Evolutionary conservation across 2,888 invertebrate genomes (phyloP).

Genomic region (Rapana venosa): DNA sequence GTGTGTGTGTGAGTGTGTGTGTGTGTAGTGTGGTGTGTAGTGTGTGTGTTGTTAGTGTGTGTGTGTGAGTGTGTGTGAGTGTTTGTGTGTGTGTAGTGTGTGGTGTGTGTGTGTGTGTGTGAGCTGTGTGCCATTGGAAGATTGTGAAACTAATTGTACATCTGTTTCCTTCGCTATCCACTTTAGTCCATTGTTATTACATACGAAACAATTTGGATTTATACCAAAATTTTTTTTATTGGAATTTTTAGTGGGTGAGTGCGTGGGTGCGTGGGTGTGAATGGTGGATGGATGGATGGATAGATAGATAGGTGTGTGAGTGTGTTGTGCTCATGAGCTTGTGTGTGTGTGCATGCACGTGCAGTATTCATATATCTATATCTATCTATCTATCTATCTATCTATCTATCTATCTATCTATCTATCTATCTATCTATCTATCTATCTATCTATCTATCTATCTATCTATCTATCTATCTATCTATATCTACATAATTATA

Average conservation of each 20-base stretch:
- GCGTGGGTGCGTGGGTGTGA: conserved; percentile 26
- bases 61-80: conserved; percentile 4
- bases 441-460: not conserved
- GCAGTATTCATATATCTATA: not conserved
- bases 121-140: not conserved
- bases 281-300: not conserved
- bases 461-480: not conserved
- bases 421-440: not conserved
- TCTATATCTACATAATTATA: too few relatives aligned
- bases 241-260: not conserved
- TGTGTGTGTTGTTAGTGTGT: not conserved
- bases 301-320: not conserved
- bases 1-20: conserved; percentile 1
- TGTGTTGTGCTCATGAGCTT: not conserved
- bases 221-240: too few relatives aligned
- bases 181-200: not conserved
- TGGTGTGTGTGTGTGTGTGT: conserved; percentile 31
- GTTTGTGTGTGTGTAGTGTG: conserved; percentile 24
- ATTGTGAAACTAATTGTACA: not conserved
- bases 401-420: not conserved
- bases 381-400: not conserved
- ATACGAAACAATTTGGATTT: too few relatives aligned
- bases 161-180: not conserved
- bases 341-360: conserved; percentile 9
- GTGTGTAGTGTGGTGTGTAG: too few relatives aligned